Conservation (phyloP, 2,797 vertebrate genomes). For the Trachops cirrhosus region DNA sequence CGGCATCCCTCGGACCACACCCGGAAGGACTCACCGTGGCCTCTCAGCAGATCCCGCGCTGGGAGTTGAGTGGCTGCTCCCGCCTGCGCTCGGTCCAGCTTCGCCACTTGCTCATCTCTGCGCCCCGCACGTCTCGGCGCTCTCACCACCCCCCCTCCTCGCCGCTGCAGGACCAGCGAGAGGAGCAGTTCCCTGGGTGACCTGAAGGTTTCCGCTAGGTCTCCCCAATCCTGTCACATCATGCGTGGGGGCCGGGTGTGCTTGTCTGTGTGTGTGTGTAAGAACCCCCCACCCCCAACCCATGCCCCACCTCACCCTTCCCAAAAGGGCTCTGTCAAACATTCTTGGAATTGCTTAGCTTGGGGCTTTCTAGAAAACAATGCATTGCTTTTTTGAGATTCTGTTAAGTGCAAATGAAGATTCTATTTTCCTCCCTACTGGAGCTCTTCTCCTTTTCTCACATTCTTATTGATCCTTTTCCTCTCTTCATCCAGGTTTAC, state of each 20-base stretch:
- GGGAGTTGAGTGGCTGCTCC: slow-evolving; percentile 46
- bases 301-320: slow-evolving; percentile 8
- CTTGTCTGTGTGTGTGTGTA: background rate
- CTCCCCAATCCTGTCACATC: slow-evolving; percentile 30
- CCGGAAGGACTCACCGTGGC: slow-evolving; percentile 51
- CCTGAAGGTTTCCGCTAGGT: slow-evolving; percentile 77
- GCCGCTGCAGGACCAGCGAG: slow-evolving; percentile 51
- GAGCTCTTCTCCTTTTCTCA: background rate
- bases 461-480: background rate
- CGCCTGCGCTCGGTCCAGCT: slow-evolving; percentile 52
- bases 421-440: background rate
- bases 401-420: background rate
- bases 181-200: slow-evolving; percentile 69
- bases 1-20: background rate
- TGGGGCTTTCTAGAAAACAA: slow-evolving; percentile 48
- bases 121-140: slow-evolving; percentile 51
- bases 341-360: slow-evolving; percentile 65
- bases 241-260: background rate
- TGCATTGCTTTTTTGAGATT: background rate
- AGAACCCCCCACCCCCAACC: background rate
- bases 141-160: background rate
- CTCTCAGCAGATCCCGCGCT: slow-evolving; percentile 1
- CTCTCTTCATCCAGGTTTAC: background rate
- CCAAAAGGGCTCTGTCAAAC: slow-evolving; percentile 51
- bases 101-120: slow-evolving; percentile 64